Conservation (phyloP, 2,113 vertebrate species). For the Stegostoma tigrinum region DNA sequence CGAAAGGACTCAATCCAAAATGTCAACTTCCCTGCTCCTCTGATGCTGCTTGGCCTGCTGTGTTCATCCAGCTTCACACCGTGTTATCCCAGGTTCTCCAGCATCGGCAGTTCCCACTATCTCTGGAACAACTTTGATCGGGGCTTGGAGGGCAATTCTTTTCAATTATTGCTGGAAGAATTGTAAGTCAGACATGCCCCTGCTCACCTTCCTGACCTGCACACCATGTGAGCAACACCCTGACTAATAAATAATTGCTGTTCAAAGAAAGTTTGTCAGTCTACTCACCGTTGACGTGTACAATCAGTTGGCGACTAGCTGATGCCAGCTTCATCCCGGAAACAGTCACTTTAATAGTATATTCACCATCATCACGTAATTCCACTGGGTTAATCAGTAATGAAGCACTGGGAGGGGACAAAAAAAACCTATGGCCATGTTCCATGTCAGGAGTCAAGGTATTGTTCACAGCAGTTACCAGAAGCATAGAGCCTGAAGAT, state of each 20-base stretch:
- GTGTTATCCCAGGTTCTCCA: too few species aligned
- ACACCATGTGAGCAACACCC: neutral
- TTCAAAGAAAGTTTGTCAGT: neutral
- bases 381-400: conserved; percentile 58
- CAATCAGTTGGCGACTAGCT: conserved; percentile 60
- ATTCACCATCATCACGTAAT: conserved; percentile 61
- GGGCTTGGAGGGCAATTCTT: neutral
- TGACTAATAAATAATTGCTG: neutral
- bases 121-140: neutral
- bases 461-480: conserved; percentile 59
- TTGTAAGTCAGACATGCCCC: neutral
- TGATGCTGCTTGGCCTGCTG: too few species aligned
- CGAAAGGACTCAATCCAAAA: too few species aligned
- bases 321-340: conserved; percentile 56
- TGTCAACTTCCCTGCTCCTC: too few species aligned
- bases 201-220: neutral
- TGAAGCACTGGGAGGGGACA: conserved; percentile 61
- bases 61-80: too few species aligned
- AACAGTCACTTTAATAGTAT: conserved; percentile 66
- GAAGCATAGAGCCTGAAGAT: conserved; percentile 52
- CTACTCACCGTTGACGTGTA: conserved; percentile 66
- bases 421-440: conserved; percentile 62
- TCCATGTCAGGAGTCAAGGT: conserved; percentile 64
- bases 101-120: too few species aligned
- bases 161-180: neutral